Base-by-base conservation (phyloP, 2,113 vertebrate genomes). In the Elgaria multicarinata region DNA sequence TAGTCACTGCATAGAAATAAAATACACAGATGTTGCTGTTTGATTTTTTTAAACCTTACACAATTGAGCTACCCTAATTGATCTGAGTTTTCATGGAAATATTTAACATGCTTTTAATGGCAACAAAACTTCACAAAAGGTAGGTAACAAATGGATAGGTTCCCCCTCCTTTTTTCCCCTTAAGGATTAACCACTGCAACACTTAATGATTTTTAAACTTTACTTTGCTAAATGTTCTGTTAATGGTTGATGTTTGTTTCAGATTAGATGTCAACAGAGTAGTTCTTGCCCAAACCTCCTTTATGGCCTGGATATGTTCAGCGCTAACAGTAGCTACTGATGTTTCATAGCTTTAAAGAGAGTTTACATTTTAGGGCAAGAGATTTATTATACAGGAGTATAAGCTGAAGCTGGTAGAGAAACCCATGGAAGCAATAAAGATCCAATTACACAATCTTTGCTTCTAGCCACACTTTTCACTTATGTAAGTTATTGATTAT, bases 401-500 rank as follows among this genome's bases (percentile, higher is more conserved):
- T 88, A 90, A 91, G 89, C 89, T 93, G 92, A 95, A 94, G 87
- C 89, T 69, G 74, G 82, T 86, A 93, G 76, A 92, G 90, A 95
- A 96, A 95, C 97, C 96, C 94, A 94, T 96, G 96, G 96, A 96
- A 92, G 95, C 96, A 94, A 96, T 98, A 97, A 97, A 96, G 95
- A 91, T 94, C 95, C 95, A 96, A 96, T 97, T 97, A 96, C 71
- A 83, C 95, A 95, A 95, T 94, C 92, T 88, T 97, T 97, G 96
- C 95, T 96, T 95, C 96, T 97, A 95, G 96, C 95, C 92, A 95
- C 53, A 74, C 95, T 97, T 97, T 96, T 97, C 96, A 96, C 95
- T 96, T 96, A 94, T 93, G 94, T 96, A 95, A 96, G 96, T 96
- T 96, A 97, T 96, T 97, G 96, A 96, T 97, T 97, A 96, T 95